Base-by-base conservation (phyloP, 2,797 vertebrate genomes). In the Clamator glandarius region DNA sequence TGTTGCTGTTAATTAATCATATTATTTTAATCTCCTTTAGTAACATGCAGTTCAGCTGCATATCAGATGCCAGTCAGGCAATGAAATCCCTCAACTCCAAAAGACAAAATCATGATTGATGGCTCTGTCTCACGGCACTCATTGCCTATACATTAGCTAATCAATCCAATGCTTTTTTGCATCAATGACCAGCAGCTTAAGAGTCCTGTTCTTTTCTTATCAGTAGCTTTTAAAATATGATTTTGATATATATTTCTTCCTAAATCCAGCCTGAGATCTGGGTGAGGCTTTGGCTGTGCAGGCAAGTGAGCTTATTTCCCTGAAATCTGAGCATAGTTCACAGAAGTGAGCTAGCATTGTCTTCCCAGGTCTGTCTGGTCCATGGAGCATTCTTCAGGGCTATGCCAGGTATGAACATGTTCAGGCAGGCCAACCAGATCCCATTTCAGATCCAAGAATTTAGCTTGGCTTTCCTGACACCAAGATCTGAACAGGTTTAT, bases 321-420 rank as follows among this genome's bases (percentile, higher is more conserved):
- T 76, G 51, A 79, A 83, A 76, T 76, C 48, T 3, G 1, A 31
- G 14, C 25, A 11, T 28, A 63, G 20, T 33, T 36, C 52, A 26
- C 29, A 19, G 35, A 63, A 86, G 11, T 25, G 31, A 76, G 50
- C 2, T 62, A 42, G n/a, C 26, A 17, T 3, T 35, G 14, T 33
- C 44, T 57, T 62, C 28, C 15, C 33, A 42, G 28, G 4, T 26
- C 35, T 61, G 15, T 12, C 33, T 75, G 33, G 70, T 42, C 11
- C 31, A 50, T 7, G 31, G 42, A 52, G 8, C 21, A 66, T 41
- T 19, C 29, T 35, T 68, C 66, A 70, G 57, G 52, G 16, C 10
- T 4, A 1, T 31, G 17, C 17, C 35, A 44, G 42, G 9, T 52
- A 25, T 23, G n/a, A 58, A 54, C 0, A 0, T 5, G 42, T 16